These are phyloP conservation scores for Hemiscyllium ocellatum DNA, from an alignment of 2,113 vertebrate species.

Conservation along the genomic window DNA sequence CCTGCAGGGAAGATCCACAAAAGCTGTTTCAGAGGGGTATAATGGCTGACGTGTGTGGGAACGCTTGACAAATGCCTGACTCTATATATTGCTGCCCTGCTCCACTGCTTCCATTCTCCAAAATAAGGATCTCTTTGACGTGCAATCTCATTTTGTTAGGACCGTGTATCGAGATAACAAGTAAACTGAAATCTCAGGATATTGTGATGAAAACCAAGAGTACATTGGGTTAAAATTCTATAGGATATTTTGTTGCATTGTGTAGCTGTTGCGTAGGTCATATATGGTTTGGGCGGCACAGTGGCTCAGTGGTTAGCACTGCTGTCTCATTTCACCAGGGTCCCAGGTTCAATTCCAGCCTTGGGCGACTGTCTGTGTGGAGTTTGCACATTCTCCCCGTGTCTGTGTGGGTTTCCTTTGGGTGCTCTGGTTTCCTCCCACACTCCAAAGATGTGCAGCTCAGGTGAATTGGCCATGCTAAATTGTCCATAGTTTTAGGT, in stretches of 20 bases:
- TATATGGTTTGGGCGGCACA: too few species aligned
- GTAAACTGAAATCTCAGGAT: too few species aligned
- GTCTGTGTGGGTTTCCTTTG: too few species aligned
- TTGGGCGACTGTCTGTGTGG: too few species aligned
- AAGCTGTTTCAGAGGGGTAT: background rate
- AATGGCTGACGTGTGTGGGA: background rate
- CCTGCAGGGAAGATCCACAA: background rate
- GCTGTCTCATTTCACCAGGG: too few species aligned
- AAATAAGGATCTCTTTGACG: background rate
- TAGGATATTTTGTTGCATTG: slow-evolving; percentile 17
- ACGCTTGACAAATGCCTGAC: background rate
- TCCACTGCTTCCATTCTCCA: background rate
- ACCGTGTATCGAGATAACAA: background rate
- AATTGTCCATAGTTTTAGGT: too few species aligned
- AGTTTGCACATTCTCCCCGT: too few species aligned
- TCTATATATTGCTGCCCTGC: background rate
- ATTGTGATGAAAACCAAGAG: background rate
- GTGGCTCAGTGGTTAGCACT: too few species aligned
- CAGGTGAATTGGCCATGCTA: too few species aligned
- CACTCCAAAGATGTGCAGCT: too few species aligned
- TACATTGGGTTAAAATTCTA: background rate
- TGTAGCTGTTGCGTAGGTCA: background rate
- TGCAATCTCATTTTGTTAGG: background rate
- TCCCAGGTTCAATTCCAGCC: too few species aligned
- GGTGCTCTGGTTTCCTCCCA: too few species aligned